phyloP scores from a whole-genome alignment of 2,113 vertebrate species.

The Pteropus alecto region DNA sequence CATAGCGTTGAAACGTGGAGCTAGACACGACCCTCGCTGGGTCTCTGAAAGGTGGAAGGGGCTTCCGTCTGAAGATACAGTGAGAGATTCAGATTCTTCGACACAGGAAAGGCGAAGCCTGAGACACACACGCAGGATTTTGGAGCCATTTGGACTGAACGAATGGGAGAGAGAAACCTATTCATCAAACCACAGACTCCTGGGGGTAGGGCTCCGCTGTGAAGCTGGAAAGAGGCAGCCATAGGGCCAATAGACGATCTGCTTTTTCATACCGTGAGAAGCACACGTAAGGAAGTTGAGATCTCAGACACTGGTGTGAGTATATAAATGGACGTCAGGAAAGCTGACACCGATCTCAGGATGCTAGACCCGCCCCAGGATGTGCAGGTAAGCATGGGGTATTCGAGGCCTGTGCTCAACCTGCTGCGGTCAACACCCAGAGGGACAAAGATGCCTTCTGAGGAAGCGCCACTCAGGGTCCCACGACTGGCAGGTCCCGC shows the following conservation, averaged over 20 bases:
- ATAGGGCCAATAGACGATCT: fast-evolving
- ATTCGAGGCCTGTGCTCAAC: not conserved
- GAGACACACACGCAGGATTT: not conserved
- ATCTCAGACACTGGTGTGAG: no score
- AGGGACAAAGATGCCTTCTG: not conserved
- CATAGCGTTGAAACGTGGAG: not conserved
- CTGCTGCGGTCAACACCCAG: not conserved
- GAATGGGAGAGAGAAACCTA: not conserved
- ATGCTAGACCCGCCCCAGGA: not conserved
- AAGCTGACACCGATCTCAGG: not conserved
- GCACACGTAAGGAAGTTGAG: fast-evolving
- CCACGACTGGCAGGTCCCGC: not conserved
- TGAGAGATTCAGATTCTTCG: not conserved
- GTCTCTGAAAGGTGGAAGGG: not conserved
- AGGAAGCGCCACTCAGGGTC: fast-evolving
- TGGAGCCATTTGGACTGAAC: not conserved
- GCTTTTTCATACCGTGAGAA: not conserved
- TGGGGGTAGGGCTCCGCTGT: not conserved
- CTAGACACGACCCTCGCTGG: no score
- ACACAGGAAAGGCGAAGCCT: not conserved
- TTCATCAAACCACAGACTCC: not conserved
- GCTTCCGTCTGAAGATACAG: not conserved
- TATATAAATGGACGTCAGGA: fast-evolving
- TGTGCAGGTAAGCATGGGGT: not conserved
- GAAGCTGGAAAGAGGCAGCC: not conserved